Percentiles rank a stretch among this genome's conserved stretches.
phyloP scores from a whole-genome alignment of 1,140 invertebrate species.

The Teleogryllus occipitalis region DNA sequence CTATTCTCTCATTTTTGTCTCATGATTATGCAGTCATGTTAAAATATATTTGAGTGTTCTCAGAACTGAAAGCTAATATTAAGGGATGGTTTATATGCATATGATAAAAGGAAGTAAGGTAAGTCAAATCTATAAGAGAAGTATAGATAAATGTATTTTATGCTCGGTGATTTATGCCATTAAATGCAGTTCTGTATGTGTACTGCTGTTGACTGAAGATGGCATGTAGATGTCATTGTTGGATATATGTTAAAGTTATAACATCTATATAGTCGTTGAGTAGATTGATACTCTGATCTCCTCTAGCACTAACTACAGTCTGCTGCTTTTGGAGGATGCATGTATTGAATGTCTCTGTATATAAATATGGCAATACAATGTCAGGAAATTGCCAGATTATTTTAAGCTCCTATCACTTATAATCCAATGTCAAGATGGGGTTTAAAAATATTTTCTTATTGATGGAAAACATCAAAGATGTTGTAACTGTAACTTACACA shows the following conservation, averaged over 20 bases:
- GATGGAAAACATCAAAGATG: no score
- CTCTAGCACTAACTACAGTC: no score
- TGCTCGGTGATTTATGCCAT: background rate
- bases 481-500: no score
- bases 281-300: no score
- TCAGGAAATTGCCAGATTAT: background rate
- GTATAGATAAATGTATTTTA: background rate
- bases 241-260: background rate
- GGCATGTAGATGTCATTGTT: background rate
- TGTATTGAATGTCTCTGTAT: background rate
- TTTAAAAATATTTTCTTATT: no score
- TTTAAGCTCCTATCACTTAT: no score
- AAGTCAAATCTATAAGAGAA: no score
- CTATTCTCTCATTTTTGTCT: background rate
- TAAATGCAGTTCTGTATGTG: background rate
- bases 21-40: background rate
- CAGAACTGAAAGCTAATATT: background rate
- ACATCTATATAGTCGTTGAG: background rate
- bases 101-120: no score
- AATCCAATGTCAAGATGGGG: no score
- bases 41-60: background rate
- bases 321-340: no score
- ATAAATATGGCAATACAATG: background rate
- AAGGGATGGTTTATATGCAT: background rate
- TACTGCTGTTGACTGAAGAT: background rate